Percentiles rank a stretch among this genome's conserved stretches.
phyloP scores from a whole-genome alignment of 2,888 invertebrate species.

The Rhorus exstirpatorius region DNA sequence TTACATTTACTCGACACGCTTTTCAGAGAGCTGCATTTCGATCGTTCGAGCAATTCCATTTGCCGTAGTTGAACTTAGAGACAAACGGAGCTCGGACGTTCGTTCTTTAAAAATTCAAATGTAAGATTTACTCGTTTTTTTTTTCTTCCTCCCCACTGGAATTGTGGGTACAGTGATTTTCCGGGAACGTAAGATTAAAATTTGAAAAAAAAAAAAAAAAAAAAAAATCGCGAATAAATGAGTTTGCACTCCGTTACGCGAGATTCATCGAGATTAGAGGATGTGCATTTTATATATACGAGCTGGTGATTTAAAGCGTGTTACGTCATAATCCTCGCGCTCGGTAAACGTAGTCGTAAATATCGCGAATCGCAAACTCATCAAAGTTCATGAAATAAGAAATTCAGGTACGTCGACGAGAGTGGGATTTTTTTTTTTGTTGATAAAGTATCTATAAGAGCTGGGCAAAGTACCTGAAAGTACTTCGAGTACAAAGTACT shows the following conservation, averaged over 20 bases:
- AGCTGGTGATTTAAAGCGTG: not conserved
- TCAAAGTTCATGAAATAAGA: not conserved
- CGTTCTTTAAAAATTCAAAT: not conserved
- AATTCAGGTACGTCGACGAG: conserved; percentile 29
- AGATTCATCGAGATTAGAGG: conserved; percentile 3
- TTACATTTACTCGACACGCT: conserved; percentile 46
- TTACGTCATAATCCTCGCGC: not conserved
- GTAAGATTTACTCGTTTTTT: too few species aligned
- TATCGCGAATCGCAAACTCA: not conserved
- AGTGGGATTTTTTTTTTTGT: too few species aligned
- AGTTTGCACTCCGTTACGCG: not conserved
- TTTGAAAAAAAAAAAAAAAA: not conserved
- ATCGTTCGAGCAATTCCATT: conserved; percentile 12
- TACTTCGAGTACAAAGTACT: too few species aligned
- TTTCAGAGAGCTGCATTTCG: conserved; percentile 28
- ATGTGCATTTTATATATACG: conserved; percentile 33
- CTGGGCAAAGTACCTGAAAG: too few species aligned
- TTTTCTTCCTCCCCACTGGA: too few species aligned
- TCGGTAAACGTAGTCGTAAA: not conserved
- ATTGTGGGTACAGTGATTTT: not conserved
- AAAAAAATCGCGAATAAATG: conserved; percentile 2
- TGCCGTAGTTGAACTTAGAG: conserved; percentile 1
- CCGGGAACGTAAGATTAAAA: too few species aligned
- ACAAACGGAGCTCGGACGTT: conserved; percentile 1
- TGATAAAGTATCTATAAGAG: too few species aligned